A percentile compares a stretch with the other conserved stretches of the same genome.
These are phyloP conservation scores for Luidia sarsii DNA, from an alignment of 53 echinoderm and acorn worm species.

Conservation along the genomic window DNA sequence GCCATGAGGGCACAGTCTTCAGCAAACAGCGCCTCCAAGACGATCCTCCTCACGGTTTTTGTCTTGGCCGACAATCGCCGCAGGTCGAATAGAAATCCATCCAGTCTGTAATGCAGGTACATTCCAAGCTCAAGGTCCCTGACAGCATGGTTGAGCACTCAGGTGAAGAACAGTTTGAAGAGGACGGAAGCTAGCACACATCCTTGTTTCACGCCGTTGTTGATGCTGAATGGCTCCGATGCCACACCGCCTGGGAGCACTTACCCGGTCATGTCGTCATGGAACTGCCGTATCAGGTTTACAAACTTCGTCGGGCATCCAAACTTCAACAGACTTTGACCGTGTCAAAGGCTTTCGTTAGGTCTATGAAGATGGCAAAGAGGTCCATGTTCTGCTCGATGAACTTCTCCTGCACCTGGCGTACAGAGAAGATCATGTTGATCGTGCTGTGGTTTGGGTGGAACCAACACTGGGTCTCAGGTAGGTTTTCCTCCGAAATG, in stretches of 20 bases:
- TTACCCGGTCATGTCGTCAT: neutral
- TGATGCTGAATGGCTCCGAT: neutral
- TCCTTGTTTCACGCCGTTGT: constrained; percentile 2
- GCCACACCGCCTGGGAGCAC: neutral
- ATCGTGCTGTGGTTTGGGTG: neutral
- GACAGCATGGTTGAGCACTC: constrained; percentile 47
- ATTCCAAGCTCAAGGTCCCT: constrained; percentile 31
- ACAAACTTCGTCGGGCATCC: constrained; percentile 8
- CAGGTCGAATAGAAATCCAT: constrained; percentile 34
- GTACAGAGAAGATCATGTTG: constrained; percentile 8
- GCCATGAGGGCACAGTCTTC: constrained; percentile 23
- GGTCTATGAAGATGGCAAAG: neutral
- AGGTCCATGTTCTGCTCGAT: neutral
- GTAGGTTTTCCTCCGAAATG: constrained; percentile 27
- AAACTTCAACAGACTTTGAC: neutral
- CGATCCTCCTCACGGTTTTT: too few species aligned
- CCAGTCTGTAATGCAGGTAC: constrained; percentile 40
- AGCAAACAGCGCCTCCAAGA: too few species aligned
- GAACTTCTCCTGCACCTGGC: neutral
- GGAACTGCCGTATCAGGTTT: neutral
- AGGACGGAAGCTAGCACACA: constrained; percentile 9
- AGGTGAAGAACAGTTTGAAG: constrained; percentile 63
- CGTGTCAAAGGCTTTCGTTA: constrained; percentile 17
- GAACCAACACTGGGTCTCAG: constrained; percentile 25
- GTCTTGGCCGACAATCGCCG: constrained; percentile 31